phyloP scores from a whole-genome alignment of 2,888 invertebrate species.

The Dolichomitus sp. region DNA sequence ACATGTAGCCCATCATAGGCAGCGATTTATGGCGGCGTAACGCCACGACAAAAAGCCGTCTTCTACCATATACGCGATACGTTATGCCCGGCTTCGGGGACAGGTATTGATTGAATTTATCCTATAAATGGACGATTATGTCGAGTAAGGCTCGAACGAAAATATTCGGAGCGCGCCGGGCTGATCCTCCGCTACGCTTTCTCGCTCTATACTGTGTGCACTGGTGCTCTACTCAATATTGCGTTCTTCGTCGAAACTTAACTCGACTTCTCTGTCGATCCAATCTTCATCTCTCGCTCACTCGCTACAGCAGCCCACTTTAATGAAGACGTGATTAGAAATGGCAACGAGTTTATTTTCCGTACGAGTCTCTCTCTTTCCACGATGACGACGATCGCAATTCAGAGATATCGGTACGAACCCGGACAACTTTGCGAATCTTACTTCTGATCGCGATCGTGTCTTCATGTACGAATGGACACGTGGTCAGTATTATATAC shows the following conservation, averaged over 20 bases:
- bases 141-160: conserved; percentile 70
- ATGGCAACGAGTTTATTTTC: conserved; percentile 72
- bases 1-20: conserved; percentile 86
- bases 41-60: conserved; percentile 81
- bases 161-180: conserved; percentile 69
- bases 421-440: conserved; percentile 17
- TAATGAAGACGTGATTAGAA: conserved; percentile 76
- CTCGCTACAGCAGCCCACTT: conserved; percentile 48
- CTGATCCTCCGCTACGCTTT: conserved; percentile 7
- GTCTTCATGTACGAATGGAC: conserved; percentile 8
- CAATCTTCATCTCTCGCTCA: not conserved
- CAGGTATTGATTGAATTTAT: conserved; percentile 83
- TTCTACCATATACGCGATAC: conserved; percentile 80
- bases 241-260: not conserved
- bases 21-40: conserved; percentile 84
- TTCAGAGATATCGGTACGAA: not conserved
- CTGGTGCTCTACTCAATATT: not conserved
- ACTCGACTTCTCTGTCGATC: conserved; percentile 1
- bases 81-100: conserved; percentile 73
- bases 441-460: not conserved
- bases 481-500: not conserved
- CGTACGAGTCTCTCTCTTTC: conserved; percentile 13
- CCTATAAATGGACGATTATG: conserved; percentile 81
- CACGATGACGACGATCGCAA: conserved; percentile 1
- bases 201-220: conserved; percentile 14